A percentile compares a stretch with the other conserved stretches of the same genome.
phyloP scores from a whole-genome alignment of 1,140 invertebrate genomes.

The Papilio machaon region DNA sequence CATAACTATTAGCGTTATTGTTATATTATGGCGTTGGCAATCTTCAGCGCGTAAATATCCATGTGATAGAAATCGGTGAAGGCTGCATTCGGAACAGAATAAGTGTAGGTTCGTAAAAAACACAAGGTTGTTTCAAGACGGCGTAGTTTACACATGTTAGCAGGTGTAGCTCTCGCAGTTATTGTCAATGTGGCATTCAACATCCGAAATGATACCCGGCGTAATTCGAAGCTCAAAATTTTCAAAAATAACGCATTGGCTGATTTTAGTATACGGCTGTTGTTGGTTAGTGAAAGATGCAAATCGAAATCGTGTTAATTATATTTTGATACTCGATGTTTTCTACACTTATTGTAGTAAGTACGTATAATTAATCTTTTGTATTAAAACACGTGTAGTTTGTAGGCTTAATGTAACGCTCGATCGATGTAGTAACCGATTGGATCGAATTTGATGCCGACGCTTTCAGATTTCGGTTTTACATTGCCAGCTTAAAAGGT shows the following conservation, averaged over 20 bases:
- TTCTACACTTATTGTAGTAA: slow-evolving; percentile 79
- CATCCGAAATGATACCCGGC: slow-evolving; percentile 54
- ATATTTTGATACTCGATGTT: slow-evolving; percentile 82
- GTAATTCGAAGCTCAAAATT: slow-evolving; percentile 70
- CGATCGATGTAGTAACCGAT: slow-evolving; percentile 64
- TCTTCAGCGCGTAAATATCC: background rate
- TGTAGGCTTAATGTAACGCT: slow-evolving; percentile 62
- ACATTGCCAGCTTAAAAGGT: slow-evolving; percentile 6
- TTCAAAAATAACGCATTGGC: slow-evolving; percentile 72
- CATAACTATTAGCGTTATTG: slow-evolving; percentile 12
- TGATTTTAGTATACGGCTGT: slow-evolving; percentile 81
- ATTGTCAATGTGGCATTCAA: slow-evolving; percentile 57
- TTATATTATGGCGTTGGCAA: background rate
- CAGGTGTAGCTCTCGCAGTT: slow-evolving; percentile 40
- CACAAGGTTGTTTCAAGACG: slow-evolving; percentile 18
- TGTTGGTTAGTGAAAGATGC: slow-evolving; percentile 81
- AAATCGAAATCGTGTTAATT: slow-evolving; percentile 78
- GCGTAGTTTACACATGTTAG: slow-evolving; percentile 21
- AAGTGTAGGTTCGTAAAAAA: slow-evolving; percentile 37
- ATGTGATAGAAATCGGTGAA: slow-evolving; percentile 33
- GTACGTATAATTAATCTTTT: slow-evolving; percentile 70
- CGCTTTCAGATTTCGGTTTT: slow-evolving; percentile 36
- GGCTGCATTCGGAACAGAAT: slow-evolving; percentile 41
- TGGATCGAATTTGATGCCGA: slow-evolving; percentile 19
- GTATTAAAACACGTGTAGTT: slow-evolving; percentile 69